Conservation (phyloP, 2,797 vertebrate species). For the Sciurus vulgaris region DNA sequence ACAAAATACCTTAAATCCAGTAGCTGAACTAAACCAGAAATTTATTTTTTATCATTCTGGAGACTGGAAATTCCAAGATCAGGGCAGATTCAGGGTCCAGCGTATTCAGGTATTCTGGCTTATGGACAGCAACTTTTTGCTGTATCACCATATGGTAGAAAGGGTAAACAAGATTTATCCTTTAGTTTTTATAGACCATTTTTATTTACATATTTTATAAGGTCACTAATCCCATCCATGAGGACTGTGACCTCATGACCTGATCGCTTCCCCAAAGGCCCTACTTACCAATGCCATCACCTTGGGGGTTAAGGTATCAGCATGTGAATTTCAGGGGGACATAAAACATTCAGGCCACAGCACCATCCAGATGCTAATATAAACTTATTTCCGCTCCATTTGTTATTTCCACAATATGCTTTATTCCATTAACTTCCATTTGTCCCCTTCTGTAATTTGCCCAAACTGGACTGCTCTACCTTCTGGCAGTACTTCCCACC, state of each 20-base stretch:
- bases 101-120: background rate
- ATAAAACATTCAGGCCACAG: background rate
- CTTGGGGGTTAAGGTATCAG: background rate
- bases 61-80: background rate
- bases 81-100: background rate
- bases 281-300: background rate
- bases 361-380: background rate
- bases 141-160: background rate
- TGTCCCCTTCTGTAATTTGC: slow-evolving; percentile 6
- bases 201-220: background rate
- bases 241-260: background rate
- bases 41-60: background rate
- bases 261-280: background rate
- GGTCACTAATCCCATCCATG: background rate
- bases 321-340: background rate
- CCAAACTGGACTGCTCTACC: background rate
- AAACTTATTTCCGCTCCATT: background rate
- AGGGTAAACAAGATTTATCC: background rate
- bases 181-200: no score
- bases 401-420: slow-evolving; percentile 35
- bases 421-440: background rate
- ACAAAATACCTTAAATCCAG: background rate
- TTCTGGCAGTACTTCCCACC: background rate
- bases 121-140: background rate
- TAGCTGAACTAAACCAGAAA: background rate